A percentile compares a stretch with the other conserved stretches of the same genome.
These are phyloP conservation scores for Paramormyrops hopkinsi DNA, from an alignment of 2,797 vertebrate species.

Conservation along the genomic window DNA sequence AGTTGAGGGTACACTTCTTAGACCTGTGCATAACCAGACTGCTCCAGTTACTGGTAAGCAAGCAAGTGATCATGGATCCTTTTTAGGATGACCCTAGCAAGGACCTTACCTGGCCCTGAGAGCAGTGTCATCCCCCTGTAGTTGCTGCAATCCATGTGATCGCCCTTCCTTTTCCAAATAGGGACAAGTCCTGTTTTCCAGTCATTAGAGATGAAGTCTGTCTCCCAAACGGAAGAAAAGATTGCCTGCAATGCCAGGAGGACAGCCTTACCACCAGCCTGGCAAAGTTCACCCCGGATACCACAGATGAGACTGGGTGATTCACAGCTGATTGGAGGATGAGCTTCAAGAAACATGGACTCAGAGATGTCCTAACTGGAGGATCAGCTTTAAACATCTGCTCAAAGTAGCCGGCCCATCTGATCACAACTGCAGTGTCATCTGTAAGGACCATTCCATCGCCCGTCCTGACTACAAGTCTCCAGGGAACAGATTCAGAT, in stretches of 20 bases:
- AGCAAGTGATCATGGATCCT: not conserved
- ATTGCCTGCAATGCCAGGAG: not conserved
- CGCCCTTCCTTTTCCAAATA: not conserved
- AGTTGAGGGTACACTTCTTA: not conserved
- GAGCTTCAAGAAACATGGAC: not conserved
- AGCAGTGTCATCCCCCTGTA: not conserved
- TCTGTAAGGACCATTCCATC: not conserved
- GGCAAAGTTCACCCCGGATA: not conserved
- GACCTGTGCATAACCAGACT: not conserved
- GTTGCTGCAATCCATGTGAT: not conserved
- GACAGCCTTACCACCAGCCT: not conserved
- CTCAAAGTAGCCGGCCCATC: not conserved
- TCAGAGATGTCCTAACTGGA: not conserved
- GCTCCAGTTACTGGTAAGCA: not conserved
- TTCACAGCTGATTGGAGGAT: not conserved
- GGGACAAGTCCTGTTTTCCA: not conserved
- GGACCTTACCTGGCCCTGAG: not conserved
- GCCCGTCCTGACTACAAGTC: not conserved
- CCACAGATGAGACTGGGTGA: not conserved
- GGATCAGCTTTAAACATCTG: not conserved
- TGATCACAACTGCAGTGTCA: not conserved
- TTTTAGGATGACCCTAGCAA: not conserved
- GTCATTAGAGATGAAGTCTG: not conserved
- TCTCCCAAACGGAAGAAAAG: not conserved
- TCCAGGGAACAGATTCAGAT: not conserved